Evolutionary conservation across 2,888 invertebrate genomes (phyloP).

Genomic region (Glaucopsyche alexis): DNA sequence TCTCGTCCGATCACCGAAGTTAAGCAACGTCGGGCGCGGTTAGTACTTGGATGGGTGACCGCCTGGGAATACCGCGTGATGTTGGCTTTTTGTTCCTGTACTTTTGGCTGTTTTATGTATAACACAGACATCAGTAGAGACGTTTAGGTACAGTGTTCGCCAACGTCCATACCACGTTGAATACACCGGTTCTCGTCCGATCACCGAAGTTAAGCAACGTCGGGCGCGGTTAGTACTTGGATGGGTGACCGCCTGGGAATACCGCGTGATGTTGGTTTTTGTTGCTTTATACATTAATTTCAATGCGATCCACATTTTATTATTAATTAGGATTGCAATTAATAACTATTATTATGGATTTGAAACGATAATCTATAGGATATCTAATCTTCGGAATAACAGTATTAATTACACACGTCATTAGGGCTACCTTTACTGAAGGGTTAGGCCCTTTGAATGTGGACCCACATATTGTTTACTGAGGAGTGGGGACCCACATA

Average conservation of each 20-base stretch:
- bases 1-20: conserved; percentile 47
- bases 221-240: conserved; percentile 50
- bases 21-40: conserved; percentile 56
- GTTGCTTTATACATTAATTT: no score
- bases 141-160: no score
- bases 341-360: neutral
- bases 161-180: conserved; percentile 37
- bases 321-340: neutral
- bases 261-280: conserved; percentile 24
- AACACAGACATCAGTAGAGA: no score
- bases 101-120: neutral
- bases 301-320: neutral
- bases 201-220: conserved; percentile 51
- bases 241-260: conserved; percentile 19
- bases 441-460: conserved; percentile 32
- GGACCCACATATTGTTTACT: conserved; percentile 3
- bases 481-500: no score
- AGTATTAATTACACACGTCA: conserved; percentile 48
- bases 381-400: conserved; percentile 33
- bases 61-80: neutral
- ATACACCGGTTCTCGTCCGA: conserved; percentile 45
- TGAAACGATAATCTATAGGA: neutral
- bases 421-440: conserved; percentile 40
- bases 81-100: neutral
- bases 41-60: conserved; percentile 62